These are phyloP conservation scores for Macropus fuliginosus DNA, from an alignment of 2,797 vertebrate genomes.

Conservation along the genomic window DNA sequence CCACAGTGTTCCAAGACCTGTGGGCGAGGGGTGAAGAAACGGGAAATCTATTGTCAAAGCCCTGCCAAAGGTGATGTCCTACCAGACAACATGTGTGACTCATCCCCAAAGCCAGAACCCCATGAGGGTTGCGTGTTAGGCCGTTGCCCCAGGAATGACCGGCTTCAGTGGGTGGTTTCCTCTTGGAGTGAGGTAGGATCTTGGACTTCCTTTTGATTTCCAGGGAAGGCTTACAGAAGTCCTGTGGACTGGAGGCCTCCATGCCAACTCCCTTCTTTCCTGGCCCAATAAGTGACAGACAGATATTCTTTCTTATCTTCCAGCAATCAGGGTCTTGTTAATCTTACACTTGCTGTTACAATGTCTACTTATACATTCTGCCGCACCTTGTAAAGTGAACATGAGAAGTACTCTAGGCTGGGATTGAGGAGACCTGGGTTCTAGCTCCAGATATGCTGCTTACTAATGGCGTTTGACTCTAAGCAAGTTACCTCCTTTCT, in stretches of 20 bases:
- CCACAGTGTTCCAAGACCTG: conserved; percentile 97
- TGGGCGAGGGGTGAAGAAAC: conserved; percentile 93
- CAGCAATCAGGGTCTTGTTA: background rate
- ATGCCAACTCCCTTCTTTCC: background rate
- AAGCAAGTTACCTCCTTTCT: fast-evolving
- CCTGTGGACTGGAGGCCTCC: fast-evolving
- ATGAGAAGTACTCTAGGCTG: background rate
- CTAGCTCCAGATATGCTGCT: background rate
- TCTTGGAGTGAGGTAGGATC: conserved; percentile 94
- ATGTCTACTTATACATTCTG: fast-evolving
- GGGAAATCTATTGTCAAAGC: conserved; percentile 91
- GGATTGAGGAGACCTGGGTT: background rate
- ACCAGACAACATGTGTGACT: conserved; percentile 90
- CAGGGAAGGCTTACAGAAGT: background rate
- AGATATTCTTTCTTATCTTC: background rate
- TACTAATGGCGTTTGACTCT: fast-evolving
- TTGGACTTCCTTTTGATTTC: fast-evolving
- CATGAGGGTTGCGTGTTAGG: conserved; percentile 93
- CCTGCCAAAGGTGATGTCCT: conserved; percentile 84
- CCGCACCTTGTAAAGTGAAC: background rate
- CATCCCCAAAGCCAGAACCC: conserved; percentile 87
- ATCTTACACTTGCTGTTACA: background rate
- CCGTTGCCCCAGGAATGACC: conserved; percentile 94
- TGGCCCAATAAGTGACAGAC: no score
- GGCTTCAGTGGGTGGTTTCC: conserved; percentile 92